Evolutionary conservation across 2,797 vertebrate species (phyloP).

Genomic region (Arrhamphus sclerolepis): DNA sequence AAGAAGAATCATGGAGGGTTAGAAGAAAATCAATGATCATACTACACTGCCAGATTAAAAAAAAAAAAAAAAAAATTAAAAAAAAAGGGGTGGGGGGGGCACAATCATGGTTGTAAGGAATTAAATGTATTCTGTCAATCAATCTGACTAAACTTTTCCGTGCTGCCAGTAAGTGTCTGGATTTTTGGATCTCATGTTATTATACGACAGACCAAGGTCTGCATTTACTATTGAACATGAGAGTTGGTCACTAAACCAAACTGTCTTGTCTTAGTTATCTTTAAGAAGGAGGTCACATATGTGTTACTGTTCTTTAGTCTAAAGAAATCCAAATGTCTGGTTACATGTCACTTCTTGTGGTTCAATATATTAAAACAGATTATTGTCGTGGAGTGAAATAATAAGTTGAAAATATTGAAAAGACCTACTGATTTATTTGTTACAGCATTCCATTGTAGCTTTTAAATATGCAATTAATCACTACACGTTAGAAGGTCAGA

Average conservation of each 20-base stretch:
- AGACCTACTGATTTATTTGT: too few species aligned
- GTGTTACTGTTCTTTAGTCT: neutral
- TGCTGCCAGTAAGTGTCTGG: slow-evolving; percentile 8
- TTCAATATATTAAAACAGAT: slow-evolving; percentile 18
- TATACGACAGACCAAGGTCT: too few species aligned
- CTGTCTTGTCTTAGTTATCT: too few species aligned
- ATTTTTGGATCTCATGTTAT: too few species aligned
- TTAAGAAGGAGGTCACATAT: slow-evolving; percentile 24
- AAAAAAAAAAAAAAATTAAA: too few species aligned
- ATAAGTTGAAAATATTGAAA: too few species aligned
- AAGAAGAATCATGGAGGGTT: too few species aligned
- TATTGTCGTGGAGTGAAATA: slow-evolving; percentile 19
- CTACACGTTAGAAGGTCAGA: too few species aligned
- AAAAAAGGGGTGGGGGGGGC: neutral
- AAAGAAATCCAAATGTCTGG: slow-evolving; percentile 26
- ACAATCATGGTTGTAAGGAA: slow-evolving; percentile 55
- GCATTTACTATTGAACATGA: too few species aligned
- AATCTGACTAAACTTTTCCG: neutral
- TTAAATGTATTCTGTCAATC: slow-evolving; percentile 34
- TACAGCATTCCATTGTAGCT: too few species aligned
- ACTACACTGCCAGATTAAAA: slow-evolving; percentile 2
- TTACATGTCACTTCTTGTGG: slow-evolving; percentile 18
- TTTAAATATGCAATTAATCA: too few species aligned
- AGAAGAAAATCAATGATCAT: slow-evolving; percentile 72
- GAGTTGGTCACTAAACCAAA: too few species aligned